Evolutionary conservation across 2,888 invertebrate species (phyloP).

Genomic region (Plebejus argus): DNA sequence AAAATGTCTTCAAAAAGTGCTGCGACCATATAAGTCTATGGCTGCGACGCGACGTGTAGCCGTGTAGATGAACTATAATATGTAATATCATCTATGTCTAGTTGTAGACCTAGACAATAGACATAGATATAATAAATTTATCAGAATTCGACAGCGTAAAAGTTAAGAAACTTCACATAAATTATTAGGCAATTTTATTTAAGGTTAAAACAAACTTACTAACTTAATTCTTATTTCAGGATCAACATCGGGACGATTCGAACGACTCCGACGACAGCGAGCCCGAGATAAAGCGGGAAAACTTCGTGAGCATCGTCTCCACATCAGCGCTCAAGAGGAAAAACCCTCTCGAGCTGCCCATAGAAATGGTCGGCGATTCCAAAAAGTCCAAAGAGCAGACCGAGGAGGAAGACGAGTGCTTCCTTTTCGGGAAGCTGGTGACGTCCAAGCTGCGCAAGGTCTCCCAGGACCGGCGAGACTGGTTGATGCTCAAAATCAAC

Average conservation of each 20-base stretch:
- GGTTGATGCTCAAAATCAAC: constrained; percentile 5
- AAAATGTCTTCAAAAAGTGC: too few species aligned
- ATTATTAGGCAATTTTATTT: too few species aligned
- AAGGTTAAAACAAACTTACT: neutral
- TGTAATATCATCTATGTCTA: too few species aligned
- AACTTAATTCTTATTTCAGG: neutral
- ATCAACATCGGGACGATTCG: neutral
- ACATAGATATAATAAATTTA: too few species aligned
- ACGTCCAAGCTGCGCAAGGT: neutral
- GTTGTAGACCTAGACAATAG: too few species aligned
- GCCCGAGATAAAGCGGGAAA: neutral
- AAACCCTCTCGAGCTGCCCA: neutral
- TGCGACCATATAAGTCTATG: too few species aligned
- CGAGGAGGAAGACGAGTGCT: constrained; percentile 2
- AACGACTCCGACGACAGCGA: neutral
- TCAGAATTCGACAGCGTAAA: too few species aligned
- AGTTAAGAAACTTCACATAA: too few species aligned
- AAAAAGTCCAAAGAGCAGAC: neutral
- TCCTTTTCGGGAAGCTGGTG: constrained; percentile 4
- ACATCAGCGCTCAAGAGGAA: neutral
- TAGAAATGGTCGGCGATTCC: neutral
- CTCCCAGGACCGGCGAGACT: neutral
- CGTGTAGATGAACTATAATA: too few species aligned
- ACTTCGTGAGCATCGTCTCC: neutral
- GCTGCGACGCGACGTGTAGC: too few species aligned